Evolutionary conservation across 30 jellyfish, hydroid and myxozoan genomes (phyloP).

Genomic region (Pelagia noctiluca): DNA sequence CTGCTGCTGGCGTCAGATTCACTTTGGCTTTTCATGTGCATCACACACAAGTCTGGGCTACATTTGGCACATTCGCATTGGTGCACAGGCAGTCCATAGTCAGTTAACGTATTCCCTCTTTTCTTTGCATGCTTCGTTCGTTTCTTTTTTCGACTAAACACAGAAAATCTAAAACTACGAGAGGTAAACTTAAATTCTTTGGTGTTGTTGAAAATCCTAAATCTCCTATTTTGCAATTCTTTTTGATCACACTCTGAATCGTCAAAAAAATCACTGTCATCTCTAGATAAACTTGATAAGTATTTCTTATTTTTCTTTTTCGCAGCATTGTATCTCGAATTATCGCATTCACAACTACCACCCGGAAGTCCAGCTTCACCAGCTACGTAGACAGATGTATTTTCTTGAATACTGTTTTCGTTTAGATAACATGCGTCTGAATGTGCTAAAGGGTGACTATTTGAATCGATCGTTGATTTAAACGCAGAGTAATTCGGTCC

Average conservation of each 20-base stretch:
- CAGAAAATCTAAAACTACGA: constrained; percentile 4
- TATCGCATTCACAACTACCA: not conserved
- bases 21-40: constrained; percentile 64
- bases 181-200: not conserved
- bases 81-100: not conserved
- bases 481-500: not conserved
- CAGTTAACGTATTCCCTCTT: constrained; percentile 56
- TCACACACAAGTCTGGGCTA: constrained; percentile 56
- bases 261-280: not conserved
- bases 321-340: not conserved
- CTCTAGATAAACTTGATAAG: not conserved
- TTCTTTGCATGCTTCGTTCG: constrained; percentile 43
- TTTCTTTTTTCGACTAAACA: constrained; percentile 36
- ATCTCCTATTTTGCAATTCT: not conserved
- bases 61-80: constrained; percentile 65
- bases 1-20: constrained; percentile 49
- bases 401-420: too few species aligned
- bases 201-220: not conserved
- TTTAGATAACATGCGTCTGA: not conserved
- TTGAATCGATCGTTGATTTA: not conserved
- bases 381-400: too few species aligned
- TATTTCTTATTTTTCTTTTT: too few species aligned
- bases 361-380: too few species aligned
- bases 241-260: not conserved
- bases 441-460: not conserved